Conservation (phyloP, 2,888 invertebrate genomes). For the Papilio gigon region DNA sequence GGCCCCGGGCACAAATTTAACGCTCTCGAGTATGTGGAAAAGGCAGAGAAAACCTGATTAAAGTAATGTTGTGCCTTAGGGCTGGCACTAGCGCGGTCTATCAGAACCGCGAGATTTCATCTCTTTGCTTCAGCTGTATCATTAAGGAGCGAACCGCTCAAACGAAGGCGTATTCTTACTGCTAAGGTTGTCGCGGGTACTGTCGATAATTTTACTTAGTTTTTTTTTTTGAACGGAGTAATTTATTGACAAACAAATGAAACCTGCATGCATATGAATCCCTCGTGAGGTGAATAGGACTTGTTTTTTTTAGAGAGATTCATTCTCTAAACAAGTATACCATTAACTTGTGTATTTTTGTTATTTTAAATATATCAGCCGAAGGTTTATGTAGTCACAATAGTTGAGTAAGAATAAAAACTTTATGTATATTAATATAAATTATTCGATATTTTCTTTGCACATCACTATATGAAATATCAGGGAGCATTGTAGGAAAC, state of each 20-base stretch:
- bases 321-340: too few species aligned
- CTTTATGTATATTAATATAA: too few species aligned
- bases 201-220: conserved; percentile 32
- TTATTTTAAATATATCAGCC: too few species aligned
- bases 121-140: conserved; percentile 48
- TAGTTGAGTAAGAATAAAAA: background rate
- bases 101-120: conserved; percentile 51
- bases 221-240: too few species aligned
- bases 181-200: conserved; percentile 12
- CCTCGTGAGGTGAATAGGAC: too few species aligned
- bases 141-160: conserved; percentile 44
- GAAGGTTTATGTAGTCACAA: background rate
- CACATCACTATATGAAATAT: conserved; percentile 50
- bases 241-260: too few species aligned
- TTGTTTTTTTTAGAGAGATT: too few species aligned
- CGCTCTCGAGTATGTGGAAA: conserved; percentile 38
- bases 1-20: conserved; percentile 31
- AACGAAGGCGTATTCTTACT: background rate
- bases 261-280: too few species aligned
- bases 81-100: conserved; percentile 45
- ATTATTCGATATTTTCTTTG: conserved; percentile 36
- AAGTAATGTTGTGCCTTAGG: conserved; percentile 46
- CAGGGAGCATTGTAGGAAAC: conserved; percentile 56
- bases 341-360: too few species aligned
- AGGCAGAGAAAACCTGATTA: conserved; percentile 50